Percentiles rank a stretch among this genome's conserved stretches.
These are phyloP conservation scores for Luscinia megarhynchos DNA, from an alignment of 2,797 vertebrate species.

Conservation along the genomic window DNA sequence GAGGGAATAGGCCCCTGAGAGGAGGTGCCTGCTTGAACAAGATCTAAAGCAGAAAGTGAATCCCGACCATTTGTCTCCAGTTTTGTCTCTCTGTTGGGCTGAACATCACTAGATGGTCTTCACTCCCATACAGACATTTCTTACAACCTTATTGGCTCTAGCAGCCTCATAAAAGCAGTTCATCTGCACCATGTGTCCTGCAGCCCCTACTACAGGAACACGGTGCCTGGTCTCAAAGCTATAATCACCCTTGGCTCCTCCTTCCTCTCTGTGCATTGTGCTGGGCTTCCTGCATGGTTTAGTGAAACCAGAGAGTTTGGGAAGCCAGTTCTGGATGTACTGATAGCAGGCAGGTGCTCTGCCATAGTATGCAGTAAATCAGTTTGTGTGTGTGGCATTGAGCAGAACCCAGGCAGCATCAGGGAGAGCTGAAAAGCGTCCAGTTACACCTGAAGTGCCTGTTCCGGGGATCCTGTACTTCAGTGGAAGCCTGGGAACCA, in stretches of 20 bases:
- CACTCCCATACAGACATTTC: background rate
- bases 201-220: background rate
- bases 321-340: background rate
- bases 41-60: background rate
- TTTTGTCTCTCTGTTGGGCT: too few species aligned
- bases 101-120: too few species aligned
- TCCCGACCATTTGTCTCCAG: background rate
- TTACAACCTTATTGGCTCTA: background rate
- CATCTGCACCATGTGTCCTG: background rate
- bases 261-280: background rate
- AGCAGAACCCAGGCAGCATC: background rate
- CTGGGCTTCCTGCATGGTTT: too few species aligned
- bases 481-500: background rate
- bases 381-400: background rate
- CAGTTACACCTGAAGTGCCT: slow-evolving; percentile 5
- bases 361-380: background rate
- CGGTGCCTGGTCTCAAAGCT: background rate
- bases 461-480: background rate
- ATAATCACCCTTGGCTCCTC: slow-evolving; percentile 9
- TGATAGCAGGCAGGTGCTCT: background rate
- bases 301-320: background rate
- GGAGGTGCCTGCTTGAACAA: background rate
- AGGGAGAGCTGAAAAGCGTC: background rate
- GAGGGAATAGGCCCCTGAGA: background rate
- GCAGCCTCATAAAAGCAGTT: background rate